Conservation (phyloP, 2,113 vertebrate species). For the Zonotrichia leucophrys region DNA sequence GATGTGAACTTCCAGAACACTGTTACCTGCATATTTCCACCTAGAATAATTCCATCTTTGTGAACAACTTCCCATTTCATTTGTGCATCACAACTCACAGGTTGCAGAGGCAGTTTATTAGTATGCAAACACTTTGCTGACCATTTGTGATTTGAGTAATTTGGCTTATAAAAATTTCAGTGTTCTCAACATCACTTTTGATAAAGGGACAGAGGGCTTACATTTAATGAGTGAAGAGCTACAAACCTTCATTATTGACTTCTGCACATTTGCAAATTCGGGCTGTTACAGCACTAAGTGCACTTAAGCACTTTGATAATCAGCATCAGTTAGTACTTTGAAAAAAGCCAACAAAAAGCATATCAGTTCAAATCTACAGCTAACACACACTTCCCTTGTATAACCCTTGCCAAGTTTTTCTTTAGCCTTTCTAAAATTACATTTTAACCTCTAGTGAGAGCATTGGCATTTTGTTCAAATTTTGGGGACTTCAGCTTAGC, state of each 20-base stretch:
- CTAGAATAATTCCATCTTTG: slow-evolving; percentile 68
- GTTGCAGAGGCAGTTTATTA: background rate
- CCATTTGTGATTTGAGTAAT: background rate
- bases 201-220: background rate
- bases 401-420: background rate
- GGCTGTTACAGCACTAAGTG: background rate
- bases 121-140: background rate
- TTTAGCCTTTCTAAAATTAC: background rate
- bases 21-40: slow-evolving; percentile 88
- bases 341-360: background rate
- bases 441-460: background rate
- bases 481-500: background rate
- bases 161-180: background rate
- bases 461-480: background rate
- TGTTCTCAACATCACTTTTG: background rate
- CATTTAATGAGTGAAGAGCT: background rate
- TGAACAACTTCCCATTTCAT: background rate
- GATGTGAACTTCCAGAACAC: slow-evolving; percentile 89
- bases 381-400: background rate
- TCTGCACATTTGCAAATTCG: background rate
- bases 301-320: background rate
- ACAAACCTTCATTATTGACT: background rate
- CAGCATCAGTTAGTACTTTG: background rate
- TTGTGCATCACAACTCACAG: background rate
- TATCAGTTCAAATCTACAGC: background rate